Evolutionary conservation across 2,797 vertebrate genomes (phyloP).

Genomic region (Xerus rutilus): DNA sequence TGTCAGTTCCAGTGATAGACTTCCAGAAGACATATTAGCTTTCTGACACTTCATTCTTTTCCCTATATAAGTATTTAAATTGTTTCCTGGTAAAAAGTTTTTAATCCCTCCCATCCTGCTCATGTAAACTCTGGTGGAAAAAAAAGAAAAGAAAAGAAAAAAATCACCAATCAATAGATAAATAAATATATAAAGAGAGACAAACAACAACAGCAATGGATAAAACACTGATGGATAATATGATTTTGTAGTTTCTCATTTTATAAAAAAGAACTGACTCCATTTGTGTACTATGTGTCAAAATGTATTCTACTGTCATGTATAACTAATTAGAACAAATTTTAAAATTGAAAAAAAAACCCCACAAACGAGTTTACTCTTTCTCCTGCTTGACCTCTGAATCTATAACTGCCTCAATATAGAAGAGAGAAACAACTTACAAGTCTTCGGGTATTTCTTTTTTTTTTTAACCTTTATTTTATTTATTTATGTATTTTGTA

Average conservation of each 20-base stretch:
- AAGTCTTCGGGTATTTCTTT: neutral
- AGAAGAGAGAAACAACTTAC: neutral
- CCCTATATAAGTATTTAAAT: neutral
- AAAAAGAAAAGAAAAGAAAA: too few relatives aligned
- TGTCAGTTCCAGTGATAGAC: neutral
- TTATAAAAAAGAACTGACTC: neutral
- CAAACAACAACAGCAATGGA: too few relatives aligned
- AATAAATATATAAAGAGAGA: too few relatives aligned
- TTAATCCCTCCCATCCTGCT: neutral
- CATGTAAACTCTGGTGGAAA: neutral
- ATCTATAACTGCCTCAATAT: neutral
- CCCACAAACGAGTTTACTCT: neutral
- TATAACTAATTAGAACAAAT: too few relatives aligned
- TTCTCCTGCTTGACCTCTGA: neutral
- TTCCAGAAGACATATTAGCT: conserved; percentile 27
- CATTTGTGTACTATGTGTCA: too few relatives aligned
- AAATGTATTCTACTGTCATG: too few relatives aligned
- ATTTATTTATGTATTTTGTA: too few relatives aligned
- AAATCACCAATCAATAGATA: too few relatives aligned
- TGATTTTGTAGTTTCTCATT: conserved; percentile 18
- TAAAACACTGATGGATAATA: neutral
- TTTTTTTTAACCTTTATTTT: too few relatives aligned
- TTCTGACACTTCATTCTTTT: conserved; percentile 35
- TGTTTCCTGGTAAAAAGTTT: neutral
- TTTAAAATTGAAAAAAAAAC: neutral